phyloP scores from a whole-genome alignment of 2,797 vertebrate species.

The Tympanoctomys barrerae region DNA sequence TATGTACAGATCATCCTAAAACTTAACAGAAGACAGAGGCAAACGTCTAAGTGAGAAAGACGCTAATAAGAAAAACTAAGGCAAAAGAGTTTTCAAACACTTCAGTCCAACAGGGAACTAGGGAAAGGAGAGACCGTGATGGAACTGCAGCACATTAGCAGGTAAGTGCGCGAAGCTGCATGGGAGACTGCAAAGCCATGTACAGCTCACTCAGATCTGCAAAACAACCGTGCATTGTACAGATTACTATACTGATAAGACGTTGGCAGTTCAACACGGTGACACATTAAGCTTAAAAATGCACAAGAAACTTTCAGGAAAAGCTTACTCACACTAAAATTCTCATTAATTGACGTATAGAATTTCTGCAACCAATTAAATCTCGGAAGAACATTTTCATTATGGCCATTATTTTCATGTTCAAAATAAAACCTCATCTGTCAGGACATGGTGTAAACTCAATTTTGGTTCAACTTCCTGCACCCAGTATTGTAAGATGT shows the following conservation, averaged over 20 bases:
- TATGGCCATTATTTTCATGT: not conserved
- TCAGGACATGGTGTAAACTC: not conserved
- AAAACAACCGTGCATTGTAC: not conserved
- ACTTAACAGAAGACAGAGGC: not conserved
- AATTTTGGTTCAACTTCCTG: not conserved
- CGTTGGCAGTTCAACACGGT: not conserved
- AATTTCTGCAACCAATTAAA: not conserved
- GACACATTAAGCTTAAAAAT: not conserved
- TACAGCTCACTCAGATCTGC: not conserved
- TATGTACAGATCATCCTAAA: not conserved
- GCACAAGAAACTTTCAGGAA: not conserved
- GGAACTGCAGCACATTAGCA: not conserved
- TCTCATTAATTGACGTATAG: not conserved
- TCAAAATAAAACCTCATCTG: not conserved
- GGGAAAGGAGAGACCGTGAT: not conserved
- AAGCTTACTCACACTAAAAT: not conserved
- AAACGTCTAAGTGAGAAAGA: not conserved
- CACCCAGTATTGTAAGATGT: not conserved
- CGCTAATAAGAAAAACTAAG: not conserved
- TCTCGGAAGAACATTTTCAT: not conserved
- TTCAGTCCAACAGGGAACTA: not conserved
- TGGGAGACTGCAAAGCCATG: not conserved
- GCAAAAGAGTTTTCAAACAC: not conserved
- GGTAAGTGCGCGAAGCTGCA: not conserved
- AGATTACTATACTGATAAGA: conserved; percentile 12